These are phyloP conservation scores for Cygnus atratus DNA, from an alignment of 2,113 vertebrate species.

Conservation along the genomic window DNA sequence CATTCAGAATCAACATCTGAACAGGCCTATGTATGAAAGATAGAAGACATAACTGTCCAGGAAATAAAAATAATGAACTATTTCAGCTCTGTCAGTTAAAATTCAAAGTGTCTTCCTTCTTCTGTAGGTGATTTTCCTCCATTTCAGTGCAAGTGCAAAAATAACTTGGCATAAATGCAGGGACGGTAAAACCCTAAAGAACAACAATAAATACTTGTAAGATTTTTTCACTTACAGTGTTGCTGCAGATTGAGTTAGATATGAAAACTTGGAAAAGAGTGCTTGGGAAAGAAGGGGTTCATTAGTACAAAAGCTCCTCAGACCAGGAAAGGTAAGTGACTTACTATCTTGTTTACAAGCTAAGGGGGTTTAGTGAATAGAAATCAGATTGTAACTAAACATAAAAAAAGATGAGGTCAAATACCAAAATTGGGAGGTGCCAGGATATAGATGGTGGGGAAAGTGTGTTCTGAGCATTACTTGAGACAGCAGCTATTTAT, in stretches of 20 bases:
- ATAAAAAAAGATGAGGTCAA: no score
- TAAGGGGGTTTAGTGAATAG: not conserved
- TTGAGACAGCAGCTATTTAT: not conserved
- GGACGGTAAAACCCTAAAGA: no score
- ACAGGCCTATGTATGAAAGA: no score
- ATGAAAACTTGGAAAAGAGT: not conserved
- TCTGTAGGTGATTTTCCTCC: fast-evolving
- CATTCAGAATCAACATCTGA: not conserved
- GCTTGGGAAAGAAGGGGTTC: not conserved
- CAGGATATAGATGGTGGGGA: fast-evolving
- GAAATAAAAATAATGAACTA: fast-evolving
- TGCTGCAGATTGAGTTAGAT: not conserved
- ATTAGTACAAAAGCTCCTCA: not conserved
- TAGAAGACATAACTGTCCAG: fast-evolving
- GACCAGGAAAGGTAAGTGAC: not conserved
- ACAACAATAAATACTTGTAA: not conserved
- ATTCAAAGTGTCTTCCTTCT: not conserved
- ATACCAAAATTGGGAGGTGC: fast-evolving
- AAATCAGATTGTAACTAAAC: not conserved
- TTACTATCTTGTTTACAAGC: not conserved
- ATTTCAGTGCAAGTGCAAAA: not conserved
- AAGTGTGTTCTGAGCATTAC: fast-evolving
- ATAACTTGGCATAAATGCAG: not conserved
- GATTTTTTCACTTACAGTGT: fast-evolving
- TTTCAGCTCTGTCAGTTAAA: not conserved